These are phyloP conservation scores for Notodonta dromedarius DNA, from an alignment of 2,888 invertebrate species.

Conservation along the genomic window DNA sequence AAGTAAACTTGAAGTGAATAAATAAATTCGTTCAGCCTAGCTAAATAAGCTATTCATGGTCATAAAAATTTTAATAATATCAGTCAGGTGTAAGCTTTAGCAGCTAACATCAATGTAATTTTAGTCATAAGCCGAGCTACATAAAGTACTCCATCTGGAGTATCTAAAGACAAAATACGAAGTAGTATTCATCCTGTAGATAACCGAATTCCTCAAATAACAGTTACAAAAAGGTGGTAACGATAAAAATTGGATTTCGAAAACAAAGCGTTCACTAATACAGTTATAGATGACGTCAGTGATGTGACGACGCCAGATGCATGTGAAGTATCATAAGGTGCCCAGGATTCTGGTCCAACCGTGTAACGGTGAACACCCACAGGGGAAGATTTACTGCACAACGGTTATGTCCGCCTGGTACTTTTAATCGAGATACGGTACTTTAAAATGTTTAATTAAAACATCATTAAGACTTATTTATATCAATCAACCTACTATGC, in stretches of 20 bases:
- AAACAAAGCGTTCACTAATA: conserved; percentile 11
- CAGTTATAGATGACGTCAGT: conserved; percentile 41
- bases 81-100: too few relatives aligned
- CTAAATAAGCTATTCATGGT: too few relatives aligned
- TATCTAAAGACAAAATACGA: too few relatives aligned
- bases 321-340: conserved; percentile 13
- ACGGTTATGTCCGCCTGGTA: conserved; percentile 8
- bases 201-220: neutral
- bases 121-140: too few relatives aligned
- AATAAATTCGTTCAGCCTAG: too few relatives aligned
- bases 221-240: neutral
- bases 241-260: neutral
- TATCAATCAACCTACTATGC: too few relatives aligned
- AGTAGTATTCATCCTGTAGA: too few relatives aligned
- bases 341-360: conserved; percentile 28
- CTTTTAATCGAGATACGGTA: conserved; percentile 10
- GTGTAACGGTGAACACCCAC: conserved; percentile 29
- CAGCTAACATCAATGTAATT: too few relatives aligned
- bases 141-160: too few relatives aligned
- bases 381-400: conserved; percentile 22
- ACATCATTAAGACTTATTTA: too few relatives aligned
- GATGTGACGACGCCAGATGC: conserved; percentile 21
- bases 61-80: too few relatives aligned
- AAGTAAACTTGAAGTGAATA: too few relatives aligned
- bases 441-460: conserved; percentile 1